Percentiles rank a stretch among this genome's conserved stretches.
phyloP scores from a whole-genome alignment of 1,140 invertebrate genomes.

The Amphibalanus amphitrite region DNA sequence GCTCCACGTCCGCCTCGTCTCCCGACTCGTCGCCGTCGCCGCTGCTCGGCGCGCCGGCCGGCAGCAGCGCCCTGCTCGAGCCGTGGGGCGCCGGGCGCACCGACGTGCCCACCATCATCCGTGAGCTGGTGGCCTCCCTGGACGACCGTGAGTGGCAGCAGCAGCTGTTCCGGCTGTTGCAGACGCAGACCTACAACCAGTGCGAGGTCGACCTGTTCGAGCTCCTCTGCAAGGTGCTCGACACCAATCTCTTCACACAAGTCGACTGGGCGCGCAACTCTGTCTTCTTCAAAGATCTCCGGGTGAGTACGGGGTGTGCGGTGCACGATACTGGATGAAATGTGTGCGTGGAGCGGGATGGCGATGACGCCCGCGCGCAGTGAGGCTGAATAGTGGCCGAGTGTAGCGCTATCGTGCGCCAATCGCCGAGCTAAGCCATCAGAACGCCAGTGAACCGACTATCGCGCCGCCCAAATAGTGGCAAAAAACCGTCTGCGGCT shows the following conservation, averaged over 20 bases:
- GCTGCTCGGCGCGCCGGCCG: slow-evolving; percentile 6
- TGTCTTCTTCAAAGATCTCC: slow-evolving; percentile 95
- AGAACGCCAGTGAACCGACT: no score
- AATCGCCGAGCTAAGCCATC: no score
- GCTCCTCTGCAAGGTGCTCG: slow-evolving; percentile 95
- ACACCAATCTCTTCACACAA: slow-evolving; percentile 94
- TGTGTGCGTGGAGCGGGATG: no score
- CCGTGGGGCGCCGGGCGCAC: slow-evolving; percentile 7
- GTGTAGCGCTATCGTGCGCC: no score
- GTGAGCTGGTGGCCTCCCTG: slow-evolving; percentile 73
- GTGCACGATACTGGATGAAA: no score
- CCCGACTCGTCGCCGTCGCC: slow-evolving; percentile 61
- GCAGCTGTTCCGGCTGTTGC: slow-evolving; percentile 68
- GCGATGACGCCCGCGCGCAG: no score
- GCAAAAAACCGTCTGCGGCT: neutral
- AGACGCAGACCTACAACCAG: slow-evolving; percentile 92
- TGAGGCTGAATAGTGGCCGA: no score
- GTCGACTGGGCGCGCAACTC: slow-evolving; percentile 97
- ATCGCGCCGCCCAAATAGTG: no score
- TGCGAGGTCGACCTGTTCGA: slow-evolving; percentile 93
- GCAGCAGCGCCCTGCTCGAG: neutral
- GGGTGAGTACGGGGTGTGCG: slow-evolving; percentile 56
- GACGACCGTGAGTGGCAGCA: slow-evolving; percentile 91
- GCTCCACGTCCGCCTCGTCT: slow-evolving; percentile 70
- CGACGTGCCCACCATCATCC: slow-evolving; percentile 54